phyloP scores from a whole-genome alignment of 2,113 vertebrate genomes.

The Chionis minor region DNA sequence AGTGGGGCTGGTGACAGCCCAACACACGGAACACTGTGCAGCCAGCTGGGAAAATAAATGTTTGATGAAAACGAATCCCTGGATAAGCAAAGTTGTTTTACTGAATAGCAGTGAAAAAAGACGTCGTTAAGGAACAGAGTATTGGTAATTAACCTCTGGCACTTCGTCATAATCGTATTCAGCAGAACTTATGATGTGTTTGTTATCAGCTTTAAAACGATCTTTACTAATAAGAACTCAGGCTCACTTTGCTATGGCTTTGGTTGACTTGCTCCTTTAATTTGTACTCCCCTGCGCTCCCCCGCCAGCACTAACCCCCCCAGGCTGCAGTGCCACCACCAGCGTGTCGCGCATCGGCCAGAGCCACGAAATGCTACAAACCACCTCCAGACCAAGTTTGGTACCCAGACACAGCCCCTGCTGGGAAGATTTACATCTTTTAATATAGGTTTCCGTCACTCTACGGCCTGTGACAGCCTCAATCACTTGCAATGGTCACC shows the following conservation, averaged over 20 bases:
- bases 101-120: background rate
- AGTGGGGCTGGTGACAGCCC: background rate
- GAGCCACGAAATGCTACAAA: background rate
- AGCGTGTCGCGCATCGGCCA: fast-evolving
- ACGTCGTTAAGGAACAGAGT: background rate
- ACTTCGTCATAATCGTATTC: background rate
- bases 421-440: background rate
- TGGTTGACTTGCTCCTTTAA: background rate
- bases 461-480: fast-evolving
- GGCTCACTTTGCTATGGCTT: background rate
- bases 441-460: background rate
- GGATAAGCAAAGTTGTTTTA: background rate
- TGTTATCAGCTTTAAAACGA: background rate
- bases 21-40: background rate
- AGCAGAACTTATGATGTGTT: background rate
- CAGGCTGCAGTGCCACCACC: fast-evolving
- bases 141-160: background rate
- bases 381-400: background rate
- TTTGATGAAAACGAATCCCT: background rate
- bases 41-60: background rate
- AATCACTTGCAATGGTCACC: too few species aligned
- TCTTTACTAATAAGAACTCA: background rate
- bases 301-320: fast-evolving
- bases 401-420: background rate
- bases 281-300: background rate